phyloP scores from a whole-genome alignment of 2,797 vertebrate genomes.

The Notoglanidium macrostoma region DNA sequence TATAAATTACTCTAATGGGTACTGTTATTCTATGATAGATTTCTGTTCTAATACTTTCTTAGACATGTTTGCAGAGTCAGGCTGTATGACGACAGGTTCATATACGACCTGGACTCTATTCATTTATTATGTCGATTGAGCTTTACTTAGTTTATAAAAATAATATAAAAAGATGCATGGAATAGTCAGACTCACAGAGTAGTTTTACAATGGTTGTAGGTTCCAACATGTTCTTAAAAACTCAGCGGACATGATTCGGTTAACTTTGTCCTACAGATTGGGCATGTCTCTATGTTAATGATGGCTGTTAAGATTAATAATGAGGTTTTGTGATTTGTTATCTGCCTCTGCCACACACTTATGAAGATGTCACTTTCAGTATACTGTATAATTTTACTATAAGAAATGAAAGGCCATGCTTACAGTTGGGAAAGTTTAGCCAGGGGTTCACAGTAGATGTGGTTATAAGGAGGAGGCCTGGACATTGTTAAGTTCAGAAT shows the following conservation, averaged over 20 bases:
- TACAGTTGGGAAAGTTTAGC: constrained; percentile 24
- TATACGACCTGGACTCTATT: not conserved
- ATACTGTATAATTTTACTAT: not conserved
- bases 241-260: not conserved
- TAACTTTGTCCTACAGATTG: not conserved
- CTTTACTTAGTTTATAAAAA: too few relatives aligned
- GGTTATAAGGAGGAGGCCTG: constrained; percentile 3
- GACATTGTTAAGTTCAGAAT: not conserved
- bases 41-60: constrained; percentile 1
- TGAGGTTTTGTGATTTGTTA: constrained; percentile 55
- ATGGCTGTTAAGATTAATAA: constrained; percentile 8
- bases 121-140: not conserved
- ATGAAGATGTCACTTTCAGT: constrained; percentile 37
- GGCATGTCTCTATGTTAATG: not conserved
- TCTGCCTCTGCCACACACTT: not conserved
- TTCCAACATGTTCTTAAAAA: not conserved
- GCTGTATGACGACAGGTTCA: not conserved
- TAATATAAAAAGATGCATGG: not conserved
- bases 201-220: not conserved
- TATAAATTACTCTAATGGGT: constrained; percentile 1
- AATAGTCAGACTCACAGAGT: not conserved
- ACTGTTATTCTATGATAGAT: not conserved
- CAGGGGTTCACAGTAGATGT: constrained; percentile 26
- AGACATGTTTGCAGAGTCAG: not conserved
- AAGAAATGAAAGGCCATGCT: constrained; percentile 14